Evolutionary conservation across 1,140 invertebrate species (phyloP).

Genomic region (Pseudachorutes palmiensis): DNA sequence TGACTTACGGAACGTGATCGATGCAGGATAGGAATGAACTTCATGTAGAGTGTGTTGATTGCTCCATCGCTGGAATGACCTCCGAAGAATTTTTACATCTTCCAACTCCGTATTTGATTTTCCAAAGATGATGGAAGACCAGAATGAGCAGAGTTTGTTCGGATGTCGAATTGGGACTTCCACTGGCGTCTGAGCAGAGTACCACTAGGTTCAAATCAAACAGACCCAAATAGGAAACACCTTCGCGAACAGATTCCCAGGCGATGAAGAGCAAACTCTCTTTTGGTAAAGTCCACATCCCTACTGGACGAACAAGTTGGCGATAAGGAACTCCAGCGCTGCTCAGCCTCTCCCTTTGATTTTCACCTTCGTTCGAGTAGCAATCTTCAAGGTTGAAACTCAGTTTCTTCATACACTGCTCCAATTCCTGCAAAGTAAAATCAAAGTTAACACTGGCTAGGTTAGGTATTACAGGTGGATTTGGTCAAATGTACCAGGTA

Average conservation of each 20-base stretch:
- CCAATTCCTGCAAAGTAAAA: slow-evolving; percentile 25
- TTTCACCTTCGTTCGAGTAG: neutral
- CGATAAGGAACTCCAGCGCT: neutral
- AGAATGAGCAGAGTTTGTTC: slow-evolving; percentile 39
- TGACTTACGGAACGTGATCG: slow-evolving; percentile 64
- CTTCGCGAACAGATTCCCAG: slow-evolving; percentile 28
- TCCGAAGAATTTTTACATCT: slow-evolving; percentile 43
- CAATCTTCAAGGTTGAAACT: slow-evolving; percentile 27
- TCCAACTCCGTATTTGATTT: slow-evolving; percentile 39
- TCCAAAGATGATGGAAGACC: slow-evolving; percentile 32
- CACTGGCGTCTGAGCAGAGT: slow-evolving; percentile 82
- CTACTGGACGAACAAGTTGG: slow-evolving; percentile 25
- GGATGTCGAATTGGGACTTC: slow-evolving; percentile 38
- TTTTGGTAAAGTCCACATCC: slow-evolving; percentile 26
- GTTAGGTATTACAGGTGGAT: neutral
- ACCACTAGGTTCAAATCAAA: slow-evolving; percentile 95
- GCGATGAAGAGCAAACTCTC: slow-evolving; percentile 20
- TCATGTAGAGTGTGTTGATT: slow-evolving; percentile 40
- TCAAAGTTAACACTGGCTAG: slow-evolving; percentile 6
- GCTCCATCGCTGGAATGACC: slow-evolving; percentile 46
- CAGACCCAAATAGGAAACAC: slow-evolving; percentile 42
- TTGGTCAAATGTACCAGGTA: neutral
- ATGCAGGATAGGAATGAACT: slow-evolving; percentile 71
- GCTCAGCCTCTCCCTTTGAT: neutral
- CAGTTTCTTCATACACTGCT: slow-evolving; percentile 20